Conservation (phyloP, 1,140 invertebrate genomes). For the Aporrectodea caliginosa region DNA sequence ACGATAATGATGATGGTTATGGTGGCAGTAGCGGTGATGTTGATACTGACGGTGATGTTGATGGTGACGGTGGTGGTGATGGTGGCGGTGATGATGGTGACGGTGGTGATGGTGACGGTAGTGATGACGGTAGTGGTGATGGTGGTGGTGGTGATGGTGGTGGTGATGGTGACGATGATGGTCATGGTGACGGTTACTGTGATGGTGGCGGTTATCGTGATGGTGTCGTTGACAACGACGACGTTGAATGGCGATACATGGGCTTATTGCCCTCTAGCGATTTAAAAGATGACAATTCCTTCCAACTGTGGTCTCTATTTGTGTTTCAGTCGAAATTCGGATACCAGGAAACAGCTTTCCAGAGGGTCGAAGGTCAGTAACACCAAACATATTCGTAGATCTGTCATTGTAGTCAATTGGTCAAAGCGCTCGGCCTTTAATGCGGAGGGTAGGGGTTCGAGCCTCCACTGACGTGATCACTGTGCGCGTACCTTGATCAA, state of each 20-base stretch:
- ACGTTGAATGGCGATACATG: neutral
- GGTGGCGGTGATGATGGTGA: neutral
- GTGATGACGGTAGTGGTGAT: neutral
- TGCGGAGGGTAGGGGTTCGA: neutral
- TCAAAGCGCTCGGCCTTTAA: too few relatives aligned
- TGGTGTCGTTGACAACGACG: neutral
- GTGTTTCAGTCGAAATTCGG: slow-evolving; percentile 42
- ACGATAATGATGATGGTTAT: neutral
- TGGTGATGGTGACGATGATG: neutral
- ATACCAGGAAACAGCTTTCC: slow-evolving; percentile 54
- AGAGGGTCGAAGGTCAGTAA: slow-evolving; percentile 51
- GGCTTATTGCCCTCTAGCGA: slow-evolving; percentile 40
- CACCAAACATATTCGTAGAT: too few relatives aligned
- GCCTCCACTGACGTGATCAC: slow-evolving; percentile 2
- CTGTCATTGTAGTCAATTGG: too few relatives aligned
- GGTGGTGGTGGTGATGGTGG: neutral
- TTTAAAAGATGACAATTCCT: too few relatives aligned
- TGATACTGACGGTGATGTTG: neutral
- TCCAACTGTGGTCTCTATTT: too few relatives aligned
- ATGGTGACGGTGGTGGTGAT: neutral
- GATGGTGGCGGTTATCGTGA: neutral
- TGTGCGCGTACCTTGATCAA: neutral
- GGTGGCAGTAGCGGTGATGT: neutral
- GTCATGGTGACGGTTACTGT: neutral
- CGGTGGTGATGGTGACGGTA: neutral